These are phyloP conservation scores for Oligia fasciuncula DNA, from an alignment of 2,888 invertebrate species.

Conservation along the genomic window DNA sequence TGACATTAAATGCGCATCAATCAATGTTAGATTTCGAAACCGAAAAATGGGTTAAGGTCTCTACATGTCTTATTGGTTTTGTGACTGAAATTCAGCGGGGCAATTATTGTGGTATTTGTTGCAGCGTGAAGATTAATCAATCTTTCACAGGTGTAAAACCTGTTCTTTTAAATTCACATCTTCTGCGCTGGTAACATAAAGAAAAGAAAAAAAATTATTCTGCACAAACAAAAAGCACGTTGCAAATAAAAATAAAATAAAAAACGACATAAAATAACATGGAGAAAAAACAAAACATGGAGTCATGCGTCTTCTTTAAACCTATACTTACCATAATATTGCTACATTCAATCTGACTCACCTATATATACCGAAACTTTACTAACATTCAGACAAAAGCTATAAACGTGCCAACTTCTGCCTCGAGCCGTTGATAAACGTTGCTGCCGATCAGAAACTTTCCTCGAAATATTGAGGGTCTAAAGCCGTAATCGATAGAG, in stretches of 20 bases:
- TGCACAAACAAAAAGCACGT: too few relatives aligned
- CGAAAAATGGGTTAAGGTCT: constrained; percentile 2
- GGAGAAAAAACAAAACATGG: neutral
- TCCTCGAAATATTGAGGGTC: constrained; percentile 46
- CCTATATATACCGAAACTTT: constrained; percentile 44
- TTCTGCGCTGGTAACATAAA: neutral
- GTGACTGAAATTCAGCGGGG: neutral
- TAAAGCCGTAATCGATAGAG: constrained; percentile 49
- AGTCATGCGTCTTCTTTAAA: neutral
- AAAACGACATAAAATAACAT: too few relatives aligned
- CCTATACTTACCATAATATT: neutral
- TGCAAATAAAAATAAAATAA: too few relatives aligned
- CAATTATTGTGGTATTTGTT: neutral
- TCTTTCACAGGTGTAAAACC: neutral
- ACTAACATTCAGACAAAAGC: constrained; percentile 56
- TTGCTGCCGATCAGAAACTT: constrained; percentile 45
- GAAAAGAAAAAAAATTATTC: too few relatives aligned
- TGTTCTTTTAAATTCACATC: neutral
- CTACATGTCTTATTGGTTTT: constrained; percentile 1
- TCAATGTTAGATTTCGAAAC: constrained; percentile 49
- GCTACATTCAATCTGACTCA: constrained; percentile 39
- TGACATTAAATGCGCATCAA: constrained; percentile 56
- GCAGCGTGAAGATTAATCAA: constrained; percentile 4
- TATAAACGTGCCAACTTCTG: constrained; percentile 57
- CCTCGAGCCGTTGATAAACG: constrained; percentile 56